phyloP scores from a whole-genome alignment of 2,113 vertebrate species.

The Stomatorhinus ivindoensis region DNA sequence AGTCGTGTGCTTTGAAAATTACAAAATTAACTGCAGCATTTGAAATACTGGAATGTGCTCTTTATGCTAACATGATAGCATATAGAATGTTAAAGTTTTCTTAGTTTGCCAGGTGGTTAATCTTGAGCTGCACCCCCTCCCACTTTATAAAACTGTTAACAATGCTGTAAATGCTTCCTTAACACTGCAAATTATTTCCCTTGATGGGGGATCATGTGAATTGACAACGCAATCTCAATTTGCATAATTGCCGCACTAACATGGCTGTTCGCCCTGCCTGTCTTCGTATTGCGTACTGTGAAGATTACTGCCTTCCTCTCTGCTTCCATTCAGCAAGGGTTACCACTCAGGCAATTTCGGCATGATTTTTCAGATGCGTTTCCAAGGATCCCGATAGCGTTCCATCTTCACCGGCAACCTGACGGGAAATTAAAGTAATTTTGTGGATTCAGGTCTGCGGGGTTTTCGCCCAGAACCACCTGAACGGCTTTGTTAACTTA shows the following conservation, averaged over 20 bases:
- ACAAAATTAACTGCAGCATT: background rate
- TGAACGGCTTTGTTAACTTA: background rate
- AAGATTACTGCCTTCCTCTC: background rate
- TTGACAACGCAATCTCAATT: background rate
- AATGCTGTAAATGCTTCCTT: conserved; percentile 3
- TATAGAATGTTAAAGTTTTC: background rate
- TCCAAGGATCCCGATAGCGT: background rate
- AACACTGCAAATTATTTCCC: background rate
- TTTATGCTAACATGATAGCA: background rate
- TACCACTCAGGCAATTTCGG: background rate
- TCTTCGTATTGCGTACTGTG: background rate
- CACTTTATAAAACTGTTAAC: background rate
- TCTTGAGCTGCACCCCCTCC: background rate
- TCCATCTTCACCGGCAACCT: background rate
- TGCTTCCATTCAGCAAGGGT: conserved; percentile 2
- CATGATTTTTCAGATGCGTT: background rate
- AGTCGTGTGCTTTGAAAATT: background rate
- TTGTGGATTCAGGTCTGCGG: background rate
- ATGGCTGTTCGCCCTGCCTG: background rate
- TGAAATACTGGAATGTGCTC: background rate
- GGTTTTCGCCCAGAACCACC: background rate
- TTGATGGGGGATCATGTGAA: conserved; percentile 1
- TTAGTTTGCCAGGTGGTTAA: background rate
- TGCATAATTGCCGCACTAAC: background rate
- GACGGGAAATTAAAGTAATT: background rate